Evolutionary conservation across 1,140 invertebrate genomes (phyloP).

Genomic region (Psix sp.): DNA sequence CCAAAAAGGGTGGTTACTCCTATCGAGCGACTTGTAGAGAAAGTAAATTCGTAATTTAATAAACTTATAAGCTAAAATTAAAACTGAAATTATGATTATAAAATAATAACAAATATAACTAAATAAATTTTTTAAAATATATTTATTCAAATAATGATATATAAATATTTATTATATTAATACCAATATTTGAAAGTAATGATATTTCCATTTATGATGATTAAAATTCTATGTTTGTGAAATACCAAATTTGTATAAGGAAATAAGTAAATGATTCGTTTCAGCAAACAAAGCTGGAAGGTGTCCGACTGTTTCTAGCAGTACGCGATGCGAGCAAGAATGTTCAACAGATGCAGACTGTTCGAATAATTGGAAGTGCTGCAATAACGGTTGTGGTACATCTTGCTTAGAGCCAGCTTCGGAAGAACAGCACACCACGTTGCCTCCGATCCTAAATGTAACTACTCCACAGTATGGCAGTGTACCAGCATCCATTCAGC

Average conservation of each 20-base stretch:
- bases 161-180: too few species aligned
- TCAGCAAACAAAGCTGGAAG: conserved; percentile 83
- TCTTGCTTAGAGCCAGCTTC: conserved; percentile 82
- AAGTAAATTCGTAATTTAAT: conserved; percentile 71
- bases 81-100: background rate
- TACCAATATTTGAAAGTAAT: too few species aligned
- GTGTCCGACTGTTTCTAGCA: conserved; percentile 81
- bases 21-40: conserved; percentile 81
- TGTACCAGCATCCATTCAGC: conserved; percentile 67
- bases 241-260: background rate
- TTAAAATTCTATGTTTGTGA: background rate
- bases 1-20: conserved; percentile 72
- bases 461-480: conserved; percentile 72
- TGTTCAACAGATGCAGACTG: conserved; percentile 92
- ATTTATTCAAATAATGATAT: too few species aligned
- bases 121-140: background rate
- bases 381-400: conserved; percentile 85
- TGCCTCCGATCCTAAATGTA: conserved; percentile 64
- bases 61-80: background rate
- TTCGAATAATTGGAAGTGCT: conserved; percentile 86
- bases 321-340: conserved; percentile 80
- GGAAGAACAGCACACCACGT: conserved; percentile 59
- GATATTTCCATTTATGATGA: too few species aligned
- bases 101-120: background rate
- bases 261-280: conserved; percentile 3